phyloP scores from a whole-genome alignment of 2,113 vertebrate species.

The Marmota flaviventris region DNA sequence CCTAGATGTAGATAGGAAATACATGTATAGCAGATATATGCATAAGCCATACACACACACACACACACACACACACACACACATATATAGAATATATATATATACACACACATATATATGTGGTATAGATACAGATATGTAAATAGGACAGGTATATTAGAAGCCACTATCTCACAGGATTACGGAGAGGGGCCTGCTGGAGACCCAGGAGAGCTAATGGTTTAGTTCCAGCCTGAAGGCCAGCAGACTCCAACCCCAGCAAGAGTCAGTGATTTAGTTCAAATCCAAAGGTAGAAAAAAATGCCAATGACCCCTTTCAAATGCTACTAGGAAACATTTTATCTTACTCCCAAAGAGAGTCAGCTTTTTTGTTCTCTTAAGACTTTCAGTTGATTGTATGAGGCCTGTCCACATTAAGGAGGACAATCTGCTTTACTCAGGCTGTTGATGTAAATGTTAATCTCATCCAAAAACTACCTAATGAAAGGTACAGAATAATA shows the following conservation, averaged over 20 bases:
- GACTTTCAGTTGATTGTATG: background rate
- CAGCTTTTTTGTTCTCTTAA: background rate
- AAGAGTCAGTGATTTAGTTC: background rate
- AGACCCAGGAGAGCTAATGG: background rate
- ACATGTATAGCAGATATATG: background rate
- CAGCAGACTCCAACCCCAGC: background rate
- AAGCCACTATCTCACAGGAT: background rate
- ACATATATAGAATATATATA: background rate
- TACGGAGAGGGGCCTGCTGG: background rate
- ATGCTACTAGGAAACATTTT: background rate
- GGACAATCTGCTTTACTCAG: background rate
- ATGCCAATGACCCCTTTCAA: background rate
- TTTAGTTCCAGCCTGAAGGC: background rate
- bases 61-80: no score
- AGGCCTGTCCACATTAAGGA: background rate
- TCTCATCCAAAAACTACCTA: background rate
- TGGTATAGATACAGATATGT: background rate
- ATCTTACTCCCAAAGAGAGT: background rate
- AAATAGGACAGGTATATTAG: background rate
- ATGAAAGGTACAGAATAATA: background rate
- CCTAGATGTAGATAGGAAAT: background rate
- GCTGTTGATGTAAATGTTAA: background rate
- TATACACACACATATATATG: background rate
- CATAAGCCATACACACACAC: background rate
- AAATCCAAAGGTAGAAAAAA: background rate